phyloP scores from a whole-genome alignment of 2,797 vertebrate species.

The Chloroceryle amazona region DNA sequence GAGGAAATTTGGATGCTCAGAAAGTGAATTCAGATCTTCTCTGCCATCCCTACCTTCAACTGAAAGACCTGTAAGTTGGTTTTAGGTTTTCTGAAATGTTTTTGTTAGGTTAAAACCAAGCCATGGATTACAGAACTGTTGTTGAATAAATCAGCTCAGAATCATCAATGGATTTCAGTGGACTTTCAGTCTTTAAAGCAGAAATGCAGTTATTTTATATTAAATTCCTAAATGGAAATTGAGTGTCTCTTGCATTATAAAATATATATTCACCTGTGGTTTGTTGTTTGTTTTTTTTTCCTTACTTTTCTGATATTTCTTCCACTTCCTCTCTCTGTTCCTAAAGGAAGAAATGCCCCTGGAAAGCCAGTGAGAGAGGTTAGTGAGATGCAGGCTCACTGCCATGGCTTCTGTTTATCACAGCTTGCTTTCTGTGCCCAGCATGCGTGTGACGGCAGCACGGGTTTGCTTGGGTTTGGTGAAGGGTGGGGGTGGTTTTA shows the following conservation, averaged over 20 bases:
- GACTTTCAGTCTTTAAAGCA: background rate
- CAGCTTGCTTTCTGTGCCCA: slow-evolving; percentile 81
- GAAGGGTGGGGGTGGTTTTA: background rate
- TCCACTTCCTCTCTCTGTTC: slow-evolving; percentile 81
- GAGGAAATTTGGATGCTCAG: background rate
- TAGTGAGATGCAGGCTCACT: slow-evolving; percentile 87
- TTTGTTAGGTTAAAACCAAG: background rate
- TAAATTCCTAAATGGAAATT: background rate
- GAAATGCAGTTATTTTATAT: background rate
- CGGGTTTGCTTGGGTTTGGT: slow-evolving; percentile 55
- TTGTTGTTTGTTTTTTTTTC: slow-evolving; percentile 39
- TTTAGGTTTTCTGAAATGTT: slow-evolving; percentile 16
- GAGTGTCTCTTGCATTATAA: background rate
- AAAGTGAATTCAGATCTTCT: slow-evolving; percentile 2
- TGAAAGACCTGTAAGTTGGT: background rate
- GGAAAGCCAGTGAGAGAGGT: slow-evolving; percentile 97
- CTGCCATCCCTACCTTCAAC: background rate
- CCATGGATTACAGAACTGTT: background rate
- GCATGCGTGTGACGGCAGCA: slow-evolving; percentile 78
- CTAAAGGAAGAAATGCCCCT: slow-evolving; percentile 92
- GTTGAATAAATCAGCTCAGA: background rate
- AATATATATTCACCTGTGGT: slow-evolving; percentile 34
- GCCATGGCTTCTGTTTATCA: slow-evolving; percentile 84
- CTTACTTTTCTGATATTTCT: slow-evolving; percentile 78
- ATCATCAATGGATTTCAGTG: background rate